Conservation (phyloP, 2,113 vertebrate genomes). For the Larimichthys polyactis region DNA sequence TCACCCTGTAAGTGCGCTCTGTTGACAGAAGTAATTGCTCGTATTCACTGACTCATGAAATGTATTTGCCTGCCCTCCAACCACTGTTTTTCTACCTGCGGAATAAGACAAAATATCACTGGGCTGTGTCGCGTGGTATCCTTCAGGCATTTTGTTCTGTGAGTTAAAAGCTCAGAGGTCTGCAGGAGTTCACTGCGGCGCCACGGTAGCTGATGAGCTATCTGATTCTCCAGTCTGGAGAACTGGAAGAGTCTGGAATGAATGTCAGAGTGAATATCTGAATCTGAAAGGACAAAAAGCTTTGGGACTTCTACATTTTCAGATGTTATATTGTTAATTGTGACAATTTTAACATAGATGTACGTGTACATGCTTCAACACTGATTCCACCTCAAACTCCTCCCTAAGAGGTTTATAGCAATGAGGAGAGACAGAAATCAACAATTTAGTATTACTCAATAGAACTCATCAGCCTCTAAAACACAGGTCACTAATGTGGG, state of each 20-base stretch:
- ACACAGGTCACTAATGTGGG: too few species aligned
- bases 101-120: constrained; percentile 68
- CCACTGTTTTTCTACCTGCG: constrained; percentile 58
- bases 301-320: not conserved
- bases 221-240: constrained; percentile 55
- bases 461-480: not conserved
- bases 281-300: not conserved
- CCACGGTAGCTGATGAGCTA: constrained; percentile 78
- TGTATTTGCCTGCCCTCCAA: constrained; percentile 60
- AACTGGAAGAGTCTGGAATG: constrained; percentile 78
- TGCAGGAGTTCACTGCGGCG: constrained; percentile 59
- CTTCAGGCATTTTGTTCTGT: constrained; percentile 43
- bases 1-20: constrained; percentile 55
- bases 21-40: constrained; percentile 66
- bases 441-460: not conserved
- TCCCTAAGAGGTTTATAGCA: not conserved
- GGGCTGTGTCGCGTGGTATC: constrained; percentile 45
- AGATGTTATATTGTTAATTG: not conserved
- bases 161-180: constrained; percentile 69
- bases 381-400: not conserved
- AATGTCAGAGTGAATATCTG: constrained; percentile 76
- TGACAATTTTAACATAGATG: not conserved
- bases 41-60: constrained; percentile 73
- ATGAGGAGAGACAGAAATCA: not conserved
- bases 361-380: not conserved